phyloP scores from a whole-genome alignment of 2,888 invertebrate genomes.

The Odontothrips loti region DNA sequence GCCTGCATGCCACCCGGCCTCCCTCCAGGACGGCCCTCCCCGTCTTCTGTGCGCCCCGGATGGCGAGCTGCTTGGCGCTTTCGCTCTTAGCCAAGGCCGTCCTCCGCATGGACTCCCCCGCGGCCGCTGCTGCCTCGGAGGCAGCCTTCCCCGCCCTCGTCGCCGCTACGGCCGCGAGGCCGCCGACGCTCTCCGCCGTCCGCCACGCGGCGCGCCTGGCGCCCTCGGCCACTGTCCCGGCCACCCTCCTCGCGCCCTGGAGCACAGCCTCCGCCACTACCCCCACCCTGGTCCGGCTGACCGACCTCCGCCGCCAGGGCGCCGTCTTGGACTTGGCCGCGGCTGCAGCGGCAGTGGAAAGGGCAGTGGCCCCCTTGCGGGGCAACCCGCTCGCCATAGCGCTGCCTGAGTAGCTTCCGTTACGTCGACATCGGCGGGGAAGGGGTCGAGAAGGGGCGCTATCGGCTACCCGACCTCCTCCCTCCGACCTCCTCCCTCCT shows the following conservation, averaged over 20 bases:
- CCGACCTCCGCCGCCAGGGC: neutral
- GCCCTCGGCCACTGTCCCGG: constrained; percentile 41
- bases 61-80: constrained; percentile 35
- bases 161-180: constrained; percentile 29
- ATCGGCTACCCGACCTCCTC: too few species aligned
- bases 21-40: neutral
- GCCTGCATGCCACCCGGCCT: neutral
- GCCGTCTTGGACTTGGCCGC: neutral
- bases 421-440: too few species aligned
- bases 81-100: constrained; percentile 29
- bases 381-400: neutral
- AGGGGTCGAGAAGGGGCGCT: too few species aligned
- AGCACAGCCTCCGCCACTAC: neutral
- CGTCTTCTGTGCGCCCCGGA: neutral
- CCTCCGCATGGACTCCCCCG: neutral
- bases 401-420: too few species aligned
- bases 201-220: constrained; percentile 41
- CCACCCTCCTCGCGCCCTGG: neutral
- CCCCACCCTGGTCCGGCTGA: too few species aligned
- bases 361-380: neutral
- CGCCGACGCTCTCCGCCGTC: constrained; percentile 39
- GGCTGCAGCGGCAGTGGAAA: neutral
- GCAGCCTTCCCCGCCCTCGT: constrained; percentile 38
- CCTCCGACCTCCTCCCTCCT: neutral
- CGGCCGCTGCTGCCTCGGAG: constrained; percentile 29